Evolutionary conservation across 2,888 invertebrate genomes (phyloP), one percentile per base, ranked within the genome.

Genomic region (Dysmachus trigonus): DNA sequence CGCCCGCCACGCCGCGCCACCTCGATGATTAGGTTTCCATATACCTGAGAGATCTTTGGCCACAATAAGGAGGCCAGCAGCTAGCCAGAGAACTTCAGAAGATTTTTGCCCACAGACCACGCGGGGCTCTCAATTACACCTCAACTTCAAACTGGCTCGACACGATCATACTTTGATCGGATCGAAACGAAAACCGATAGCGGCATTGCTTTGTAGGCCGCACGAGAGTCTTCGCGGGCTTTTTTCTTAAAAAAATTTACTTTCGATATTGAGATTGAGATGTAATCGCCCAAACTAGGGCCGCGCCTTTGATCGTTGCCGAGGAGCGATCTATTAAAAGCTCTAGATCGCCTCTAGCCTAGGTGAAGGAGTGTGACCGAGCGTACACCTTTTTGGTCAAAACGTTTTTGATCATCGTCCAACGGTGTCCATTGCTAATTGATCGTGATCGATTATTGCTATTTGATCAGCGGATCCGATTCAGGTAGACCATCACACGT

Each of bases 361-460:
- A 38, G 38, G 13, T 15, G 38, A 10, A 41, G 18, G n/a, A 13
- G 30, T 74, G 74, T 51, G 74, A 74, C 51, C 74, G 51, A 85
- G 73, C 85, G 73, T 30, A 51, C 33, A 31, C 22, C 27, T 74
- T 10, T 31, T 41, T 85, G 72, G 51, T 47, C 27, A 83, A 41
- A 71, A 31, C 71, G 33, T 74, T 74, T 84, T 84, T 73, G 62
- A 62, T 62, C 33, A 41, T 71, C 38, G 72, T 31, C 38, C 83
- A 72, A 71, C 62, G 31, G 31, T 47, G 76, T 77, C 76, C 62
- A 77, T 85, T 79, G 62, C 77, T 77, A 85, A 85, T 85, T 85
- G 85, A 85, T 79, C 85, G 85, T 85, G 85, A 85, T 85, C 85
- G 77, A 85, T 85, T 79, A 72, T 77, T 33, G 77, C 31, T 85